Base-by-base conservation (phyloP, 2,797 vertebrate species). In the Intellagama lesueurii region DNA sequence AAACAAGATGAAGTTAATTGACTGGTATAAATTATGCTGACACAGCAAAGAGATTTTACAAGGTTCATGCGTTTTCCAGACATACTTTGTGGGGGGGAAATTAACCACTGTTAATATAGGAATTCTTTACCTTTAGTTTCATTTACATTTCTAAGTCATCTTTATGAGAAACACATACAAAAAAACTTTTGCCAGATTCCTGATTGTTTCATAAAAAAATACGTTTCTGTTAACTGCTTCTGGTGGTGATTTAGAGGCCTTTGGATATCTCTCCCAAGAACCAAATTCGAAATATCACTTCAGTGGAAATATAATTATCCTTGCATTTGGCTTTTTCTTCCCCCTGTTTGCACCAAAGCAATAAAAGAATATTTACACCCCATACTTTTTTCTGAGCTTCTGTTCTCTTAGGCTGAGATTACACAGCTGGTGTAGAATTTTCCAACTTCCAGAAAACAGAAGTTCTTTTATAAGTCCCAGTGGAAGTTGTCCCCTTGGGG, bases 11-110 rank as follows among this genome's bases (percentile, higher is more conserved):
- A 32, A 64, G 56, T 85, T 85, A 89, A 85, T 73, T 66, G 83
- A 86, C 77, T 49, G 69, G 19, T 22, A 28, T 66, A 86, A 85
- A 75, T 81, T 89, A 81, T 66, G 56, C 88, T 81, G 78, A 86
- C 40, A 66, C 16, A 32, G 82, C 82, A 89, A 81, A 89, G n/a
- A 49, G n/a, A 81, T 76, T 81, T 75, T 75, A 66, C 60, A 66
- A 44, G n/a, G 52, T 81, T 81, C 68, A 66, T 56, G 8, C 0
- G 7, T 68, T 81, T 89, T 85, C 24, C 66, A 52, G 8, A 49
- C 22, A 81, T 80, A 28, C 7, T 26, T 0, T 49, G 56, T 24
- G 52, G 52, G 52, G n/a, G 40, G 83, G 75, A 72, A 44, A 26
- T 6, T 2, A 77, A 35, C 24, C 72, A 83, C 24, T 83, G 24